A percentile compares a stretch with the other conserved stretches of the same genome.
phyloP scores from a whole-genome alignment of 2,113 vertebrate genomes.

The Phaethornis superciliosus region DNA sequence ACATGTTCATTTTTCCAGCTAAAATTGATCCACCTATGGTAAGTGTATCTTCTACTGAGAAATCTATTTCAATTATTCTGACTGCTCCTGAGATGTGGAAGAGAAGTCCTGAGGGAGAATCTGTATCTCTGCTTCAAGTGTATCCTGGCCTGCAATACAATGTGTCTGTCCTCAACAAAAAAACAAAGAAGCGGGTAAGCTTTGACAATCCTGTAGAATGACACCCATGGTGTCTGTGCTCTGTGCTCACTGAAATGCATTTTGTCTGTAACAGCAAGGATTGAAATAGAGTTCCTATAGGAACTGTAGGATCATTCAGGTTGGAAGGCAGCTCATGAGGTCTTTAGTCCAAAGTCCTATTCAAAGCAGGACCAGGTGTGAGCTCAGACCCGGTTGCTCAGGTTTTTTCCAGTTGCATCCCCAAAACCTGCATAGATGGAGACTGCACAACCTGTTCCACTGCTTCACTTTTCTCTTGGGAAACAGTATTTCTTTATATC shows the following conservation, averaged over 20 bases:
- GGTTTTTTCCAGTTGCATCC: not conserved
- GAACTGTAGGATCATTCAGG: not conserved
- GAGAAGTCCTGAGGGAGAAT: slow-evolving; percentile 50
- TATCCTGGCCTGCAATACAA: slow-evolving; percentile 82
- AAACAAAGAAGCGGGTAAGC: slow-evolving; percentile 75
- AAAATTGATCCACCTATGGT: slow-evolving; percentile 83
- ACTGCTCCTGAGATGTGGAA: slow-evolving; percentile 85
- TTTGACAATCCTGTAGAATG: not conserved
- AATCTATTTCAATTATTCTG: slow-evolving; percentile 77
- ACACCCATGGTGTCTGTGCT: not conserved
- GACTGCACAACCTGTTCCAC: not conserved
- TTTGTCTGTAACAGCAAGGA: not conserved
- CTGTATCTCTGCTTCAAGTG: slow-evolving; percentile 73
- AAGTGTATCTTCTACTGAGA: slow-evolving; percentile 72
- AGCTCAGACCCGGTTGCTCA: not conserved
- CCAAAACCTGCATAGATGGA: not conserved
- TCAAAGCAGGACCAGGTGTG: not conserved
- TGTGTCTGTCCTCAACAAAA: slow-evolving; percentile 77
- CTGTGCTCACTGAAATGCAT: not conserved
- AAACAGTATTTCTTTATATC: not conserved
- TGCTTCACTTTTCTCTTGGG: too few relatives aligned
- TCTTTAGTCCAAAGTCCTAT: not conserved
- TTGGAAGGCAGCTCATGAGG: not conserved
- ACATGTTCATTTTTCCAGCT: slow-evolving; percentile 69
- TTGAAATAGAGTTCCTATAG: not conserved